Percentiles rank a stretch among this genome's conserved stretches.
These are phyloP conservation scores for Mastomys coucha DNA, from an alignment of 2,113 vertebrate species.

Conservation along the genomic window DNA sequence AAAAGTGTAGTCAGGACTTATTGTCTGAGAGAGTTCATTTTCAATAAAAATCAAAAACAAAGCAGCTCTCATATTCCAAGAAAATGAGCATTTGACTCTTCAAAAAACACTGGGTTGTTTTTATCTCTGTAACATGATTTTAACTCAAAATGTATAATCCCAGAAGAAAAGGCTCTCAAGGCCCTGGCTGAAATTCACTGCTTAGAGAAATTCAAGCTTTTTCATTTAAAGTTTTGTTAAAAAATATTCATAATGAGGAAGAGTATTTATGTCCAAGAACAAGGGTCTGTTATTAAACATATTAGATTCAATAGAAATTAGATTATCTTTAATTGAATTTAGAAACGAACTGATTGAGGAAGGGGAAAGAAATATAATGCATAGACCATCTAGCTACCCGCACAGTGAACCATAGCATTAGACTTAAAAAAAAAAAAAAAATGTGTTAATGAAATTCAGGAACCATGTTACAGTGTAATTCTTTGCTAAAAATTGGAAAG, in stretches of 20 bases:
- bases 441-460: not conserved
- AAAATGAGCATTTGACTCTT: conserved; percentile 2
- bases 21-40: too few species aligned
- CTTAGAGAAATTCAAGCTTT: not conserved
- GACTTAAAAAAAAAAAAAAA: not conserved
- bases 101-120: not conserved
- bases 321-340: conserved; percentile 56
- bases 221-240: conserved; percentile 47
- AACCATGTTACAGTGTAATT: conserved; percentile 20
- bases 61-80: not conserved
- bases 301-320: conserved; percentile 54
- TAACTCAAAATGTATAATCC: conserved; percentile 36
- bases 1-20: not conserved
- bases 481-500: not conserved
- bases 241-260: not conserved
- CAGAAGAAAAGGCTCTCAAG: not conserved
- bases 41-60: not conserved
- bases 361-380: conserved; percentile 25
- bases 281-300: conserved; percentile 32
- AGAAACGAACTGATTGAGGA: conserved; percentile 49
- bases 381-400: not conserved
- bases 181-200: not conserved
- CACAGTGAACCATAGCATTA: not conserved
- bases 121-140: not conserved
- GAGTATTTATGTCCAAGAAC: not conserved